These are phyloP conservation scores for Drosophila tsacasi DNA, from an alignment of 1,140 invertebrate genomes.

Conservation along the genomic window DNA sequence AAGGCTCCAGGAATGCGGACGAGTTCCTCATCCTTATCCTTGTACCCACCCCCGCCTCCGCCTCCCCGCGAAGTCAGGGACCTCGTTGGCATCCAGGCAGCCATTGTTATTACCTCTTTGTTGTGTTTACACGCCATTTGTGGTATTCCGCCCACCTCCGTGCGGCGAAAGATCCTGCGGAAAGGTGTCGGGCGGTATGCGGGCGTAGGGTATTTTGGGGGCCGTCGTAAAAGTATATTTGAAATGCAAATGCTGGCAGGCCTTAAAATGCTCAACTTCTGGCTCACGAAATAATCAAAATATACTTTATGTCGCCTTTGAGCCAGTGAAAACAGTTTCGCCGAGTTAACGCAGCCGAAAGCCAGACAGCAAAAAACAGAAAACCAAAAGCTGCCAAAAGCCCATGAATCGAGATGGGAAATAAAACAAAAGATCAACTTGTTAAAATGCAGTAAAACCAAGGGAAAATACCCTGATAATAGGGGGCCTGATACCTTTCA, in stretches of 20 bases:
- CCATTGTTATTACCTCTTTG: conserved; percentile 83
- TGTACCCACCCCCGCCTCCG: neutral
- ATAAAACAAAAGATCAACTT: conserved; percentile 35
- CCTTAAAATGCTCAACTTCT: conserved; percentile 69
- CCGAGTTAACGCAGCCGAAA: conserved; percentile 39
- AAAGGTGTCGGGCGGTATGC: conserved; percentile 41
- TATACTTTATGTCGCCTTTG: conserved; percentile 73
- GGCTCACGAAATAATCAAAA: conserved; percentile 76
- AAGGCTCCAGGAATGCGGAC: conserved; percentile 57
- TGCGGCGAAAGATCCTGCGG: conserved; percentile 29
- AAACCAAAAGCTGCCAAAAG: conserved; percentile 28
- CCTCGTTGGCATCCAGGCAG: conserved; percentile 51
- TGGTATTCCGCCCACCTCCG: conserved; percentile 71
- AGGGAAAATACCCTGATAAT: conserved; percentile 2
- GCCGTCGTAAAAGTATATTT: conserved; percentile 73
- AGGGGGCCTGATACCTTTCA: neutral
- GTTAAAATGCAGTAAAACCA: conserved; percentile 12
- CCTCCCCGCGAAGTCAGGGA: conserved; percentile 25
- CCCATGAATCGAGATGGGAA: conserved; percentile 53
- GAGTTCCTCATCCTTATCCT: neutral
- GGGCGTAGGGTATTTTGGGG: conserved; percentile 16
- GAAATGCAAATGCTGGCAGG: conserved; percentile 73
- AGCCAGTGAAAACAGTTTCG: conserved; percentile 52
- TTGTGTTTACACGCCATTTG: conserved; percentile 82
- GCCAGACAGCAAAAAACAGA: conserved; percentile 21